phyloP scores from a whole-genome alignment of 1,140 invertebrate species.

The Lerema accius region DNA sequence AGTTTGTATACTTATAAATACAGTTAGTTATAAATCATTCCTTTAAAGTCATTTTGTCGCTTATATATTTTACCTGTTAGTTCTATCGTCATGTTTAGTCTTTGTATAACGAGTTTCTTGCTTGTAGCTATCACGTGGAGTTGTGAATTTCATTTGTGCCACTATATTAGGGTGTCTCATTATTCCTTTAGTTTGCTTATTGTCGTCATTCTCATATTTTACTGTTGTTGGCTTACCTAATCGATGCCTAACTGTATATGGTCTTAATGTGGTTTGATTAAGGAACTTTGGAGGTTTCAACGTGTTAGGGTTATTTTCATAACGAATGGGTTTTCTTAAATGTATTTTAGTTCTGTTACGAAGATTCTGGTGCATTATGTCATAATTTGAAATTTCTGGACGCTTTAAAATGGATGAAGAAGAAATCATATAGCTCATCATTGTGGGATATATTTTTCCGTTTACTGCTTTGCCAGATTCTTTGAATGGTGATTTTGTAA shows the following conservation, averaged over 20 bases:
- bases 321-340: conserved; percentile 55
- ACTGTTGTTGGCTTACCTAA: conserved; percentile 75
- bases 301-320: conserved; percentile 59
- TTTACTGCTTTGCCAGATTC: conserved; percentile 53
- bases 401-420: conserved; percentile 48
- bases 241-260: conserved; percentile 80
- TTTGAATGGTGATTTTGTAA: conserved; percentile 65
- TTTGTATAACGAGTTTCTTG: conserved; percentile 77
- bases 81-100: conserved; percentile 79
- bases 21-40: conserved; percentile 19
- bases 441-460: conserved; percentile 58
- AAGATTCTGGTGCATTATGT: conserved; percentile 56
- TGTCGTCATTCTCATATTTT: conserved; percentile 49
- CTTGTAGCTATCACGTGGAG: conserved; percentile 69
- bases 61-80: conserved; percentile 74
- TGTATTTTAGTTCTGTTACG: conserved; percentile 60
- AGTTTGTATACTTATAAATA: conserved; percentile 17
- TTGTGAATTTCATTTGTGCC: conserved; percentile 66
- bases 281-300: conserved; percentile 70
- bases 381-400: conserved; percentile 67
- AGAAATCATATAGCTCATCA: conserved; percentile 48
- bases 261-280: conserved; percentile 79
- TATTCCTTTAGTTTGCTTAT: conserved; percentile 57
- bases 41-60: conserved; percentile 5
- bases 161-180: conserved; percentile 64